Evolutionary conservation across 1,140 invertebrate species (phyloP), one percentile per base, ranked within the genome.

Genomic region (Vollenhovia emeryi): DNA sequence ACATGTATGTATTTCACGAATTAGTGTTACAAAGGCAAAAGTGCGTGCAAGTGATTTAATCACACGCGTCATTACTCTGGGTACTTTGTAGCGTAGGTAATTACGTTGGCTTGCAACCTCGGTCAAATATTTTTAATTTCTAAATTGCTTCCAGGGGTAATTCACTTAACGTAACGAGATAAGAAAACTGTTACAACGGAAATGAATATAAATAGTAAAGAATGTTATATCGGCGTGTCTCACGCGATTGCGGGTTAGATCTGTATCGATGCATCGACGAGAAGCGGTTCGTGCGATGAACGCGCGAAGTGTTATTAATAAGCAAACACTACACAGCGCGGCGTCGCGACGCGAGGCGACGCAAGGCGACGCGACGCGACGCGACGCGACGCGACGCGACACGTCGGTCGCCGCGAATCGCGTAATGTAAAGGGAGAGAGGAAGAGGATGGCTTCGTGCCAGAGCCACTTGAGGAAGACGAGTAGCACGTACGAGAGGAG

Each of bases 401-500:
- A 43, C 43, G 24, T 50, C 13, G 30, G 50, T 57, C 50, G n/a
- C 13, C 71, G 50, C 33, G 50, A 55, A 55, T 40, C 50, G 71
- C 24, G 52, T 75, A 59, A 36, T n/a, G 40, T 21, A 33, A 78
- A 78, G 59, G 18, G 33, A n/a, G 33, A n/a, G n/a, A 50, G 21
- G 40, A 60, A 62, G 57, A 78, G 59, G 30, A 64, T 36, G 43
- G 57, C 36, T 57, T 40, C 11, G 50, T 40, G 66, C 24, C 66
- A 82, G 27, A 68, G 50, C 50, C 66, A 82, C 66, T 73, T 43
- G 66, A 57, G 62, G 50, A 73, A 57, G 36, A 40, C 43, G 36
- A 36, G 60, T 33, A 36, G n/a, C n/a, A 30, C 43, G 15, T 21
- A 79, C 60, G 21, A 68, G 45, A 86, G 62, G 59, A 78, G 68